A percentile compares a stretch with the other conserved stretches of the same genome.
phyloP scores from a whole-genome alignment of 2,113 vertebrate genomes.

The Pyxicephalus adspersus region DNA sequence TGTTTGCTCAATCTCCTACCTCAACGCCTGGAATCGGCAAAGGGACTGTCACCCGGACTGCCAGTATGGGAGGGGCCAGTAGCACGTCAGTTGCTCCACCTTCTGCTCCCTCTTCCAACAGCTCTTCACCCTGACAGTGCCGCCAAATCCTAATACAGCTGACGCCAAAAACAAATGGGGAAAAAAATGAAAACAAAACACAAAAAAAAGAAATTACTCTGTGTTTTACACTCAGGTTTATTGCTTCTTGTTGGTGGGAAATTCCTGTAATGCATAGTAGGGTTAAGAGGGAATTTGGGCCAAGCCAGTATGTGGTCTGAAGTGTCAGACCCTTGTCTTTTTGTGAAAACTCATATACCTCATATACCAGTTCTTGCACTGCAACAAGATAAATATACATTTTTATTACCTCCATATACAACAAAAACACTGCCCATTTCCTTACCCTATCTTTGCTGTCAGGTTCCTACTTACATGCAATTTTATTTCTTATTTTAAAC shows the following conservation, averaged over 20 bases:
- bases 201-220: conserved; percentile 51
- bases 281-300: conserved; percentile 35
- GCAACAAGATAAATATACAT: conserved; percentile 64
- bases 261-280: conserved; percentile 52
- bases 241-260: conserved; percentile 2
- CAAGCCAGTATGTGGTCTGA: conserved; percentile 53
- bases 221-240: conserved; percentile 64
- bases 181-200: conserved; percentile 44
- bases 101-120: conserved; percentile 82
- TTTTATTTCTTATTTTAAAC: conserved; percentile 52
- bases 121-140: conserved; percentile 65
- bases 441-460: conserved; percentile 30
- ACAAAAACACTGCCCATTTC: conserved; percentile 65
- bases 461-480: conserved; percentile 10
- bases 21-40: conserved; percentile 75
- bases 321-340: conserved; percentile 14
- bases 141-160: conserved; percentile 53
- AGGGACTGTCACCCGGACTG: conserved; percentile 58
- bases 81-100: conserved; percentile 66
- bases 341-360: conserved; percentile 4
- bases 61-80: conserved; percentile 62
- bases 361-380: conserved; percentile 35
- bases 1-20: conserved; percentile 88
- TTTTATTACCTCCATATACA: conserved; percentile 62
- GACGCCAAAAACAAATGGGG: conserved; percentile 64